phyloP scores from a whole-genome alignment of 2,888 invertebrate genomes.

The Bembecia ichneumoniformis region DNA sequence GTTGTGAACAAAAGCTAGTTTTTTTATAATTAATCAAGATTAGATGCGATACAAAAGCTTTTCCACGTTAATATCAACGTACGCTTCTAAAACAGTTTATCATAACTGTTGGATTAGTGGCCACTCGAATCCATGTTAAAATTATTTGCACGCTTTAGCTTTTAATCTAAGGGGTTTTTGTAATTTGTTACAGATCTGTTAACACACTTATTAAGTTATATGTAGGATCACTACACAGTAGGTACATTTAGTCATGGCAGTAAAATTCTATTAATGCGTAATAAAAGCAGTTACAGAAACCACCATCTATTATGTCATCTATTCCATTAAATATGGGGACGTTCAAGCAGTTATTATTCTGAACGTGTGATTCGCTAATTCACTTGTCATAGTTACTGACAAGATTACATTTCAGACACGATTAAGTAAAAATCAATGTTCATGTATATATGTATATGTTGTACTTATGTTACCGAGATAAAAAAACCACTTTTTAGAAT shows the following conservation, averaged over 20 bases:
- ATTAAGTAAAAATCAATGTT: too few species aligned
- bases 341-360: background rate
- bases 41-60: background rate
- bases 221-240: too few species aligned
- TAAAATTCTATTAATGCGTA: slow-evolving; percentile 29
- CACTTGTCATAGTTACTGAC: too few species aligned
- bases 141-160: background rate
- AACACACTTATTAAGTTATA: too few species aligned
- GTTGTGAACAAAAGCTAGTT: background rate
- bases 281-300: background rate
- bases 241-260: slow-evolving; percentile 9
- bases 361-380: too few species aligned
- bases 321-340: background rate
- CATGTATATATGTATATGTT: too few species aligned
- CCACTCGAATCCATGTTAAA: background rate
- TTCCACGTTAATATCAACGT: background rate
- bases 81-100: too few species aligned
- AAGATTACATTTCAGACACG: too few species aligned
- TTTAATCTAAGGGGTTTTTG: background rate
- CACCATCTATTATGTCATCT: background rate
- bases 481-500: too few species aligned
- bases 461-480: too few species aligned
- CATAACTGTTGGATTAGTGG: too few species aligned
- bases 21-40: background rate
- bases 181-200: background rate